Evolutionary conservation across 2,113 vertebrate species (phyloP).

Genomic region (Burhinus oedicnemus): DNA sequence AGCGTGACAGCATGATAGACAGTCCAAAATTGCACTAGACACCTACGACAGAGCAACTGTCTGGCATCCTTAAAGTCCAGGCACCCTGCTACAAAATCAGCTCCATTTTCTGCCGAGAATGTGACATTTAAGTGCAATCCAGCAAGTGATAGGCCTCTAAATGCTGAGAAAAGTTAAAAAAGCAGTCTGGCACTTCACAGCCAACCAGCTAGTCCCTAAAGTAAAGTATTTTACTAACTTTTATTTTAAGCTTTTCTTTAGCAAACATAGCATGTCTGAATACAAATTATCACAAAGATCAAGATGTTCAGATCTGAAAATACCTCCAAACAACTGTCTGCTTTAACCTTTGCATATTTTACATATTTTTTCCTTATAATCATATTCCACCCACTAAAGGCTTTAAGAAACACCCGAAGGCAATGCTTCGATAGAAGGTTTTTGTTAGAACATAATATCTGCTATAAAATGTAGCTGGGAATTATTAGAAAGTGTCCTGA

Average conservation of each 20-base stretch:
- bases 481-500: neutral
- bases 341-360: constrained; percentile 35
- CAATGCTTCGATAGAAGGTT: neutral
- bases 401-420: neutral
- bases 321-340: constrained; percentile 21
- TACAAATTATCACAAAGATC: constrained; percentile 36
- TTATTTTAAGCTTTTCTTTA: neutral
- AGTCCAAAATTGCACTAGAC: neutral
- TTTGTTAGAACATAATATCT: neutral
- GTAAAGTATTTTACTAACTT: neutral
- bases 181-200: constrained; percentile 6
- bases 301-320: constrained; percentile 51
- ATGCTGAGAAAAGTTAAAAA: neutral
- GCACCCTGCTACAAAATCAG: neutral
- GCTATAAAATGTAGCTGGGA: neutral
- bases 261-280: neutral
- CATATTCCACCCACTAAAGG: constrained; percentile 4
- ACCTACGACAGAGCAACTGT: neutral
- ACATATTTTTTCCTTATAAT: neutral
- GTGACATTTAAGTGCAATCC: constrained; percentile 13
- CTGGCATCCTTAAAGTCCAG: neutral
- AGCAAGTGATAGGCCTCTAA: neutral
- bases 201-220: neutral
- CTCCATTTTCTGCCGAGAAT: neutral
- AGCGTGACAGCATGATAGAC: neutral